Evolutionary conservation across 2,888 invertebrate species (phyloP).

Genomic region (Hirtodrosophila confusa): DNA sequence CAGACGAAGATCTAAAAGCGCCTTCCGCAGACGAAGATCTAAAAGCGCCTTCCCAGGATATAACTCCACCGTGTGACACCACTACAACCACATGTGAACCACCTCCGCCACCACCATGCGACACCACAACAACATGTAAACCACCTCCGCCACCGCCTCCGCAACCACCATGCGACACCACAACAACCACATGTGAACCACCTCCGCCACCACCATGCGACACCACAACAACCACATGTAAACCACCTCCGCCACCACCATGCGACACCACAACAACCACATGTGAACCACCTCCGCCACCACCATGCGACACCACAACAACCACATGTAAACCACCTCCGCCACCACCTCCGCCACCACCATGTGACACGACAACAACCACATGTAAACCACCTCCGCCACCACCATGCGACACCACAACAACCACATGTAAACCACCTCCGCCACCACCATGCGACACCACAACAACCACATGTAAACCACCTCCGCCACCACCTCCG

Average conservation of each 20-base stretch:
- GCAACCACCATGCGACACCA: too few relatives aligned
- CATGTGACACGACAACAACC: too few relatives aligned
- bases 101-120: neutral
- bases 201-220: too few relatives aligned
- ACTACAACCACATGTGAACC: slow-evolving; percentile 1
- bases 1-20: neutral
- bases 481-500: neutral
- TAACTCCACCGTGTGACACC: slow-evolving; percentile 1
- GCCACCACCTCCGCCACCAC: too few relatives aligned
- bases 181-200: too few relatives aligned
- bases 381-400: slow-evolving; percentile 1
- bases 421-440: slow-evolving; percentile 12
- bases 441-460: neutral
- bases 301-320: too few relatives aligned
- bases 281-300: too few relatives aligned
- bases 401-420: neutral
- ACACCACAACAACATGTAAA: neutral
- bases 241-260: too few relatives aligned
- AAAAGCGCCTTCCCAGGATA: neutral
- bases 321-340: too few relatives aligned
- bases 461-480: slow-evolving; percentile 15
- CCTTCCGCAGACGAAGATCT: neutral
- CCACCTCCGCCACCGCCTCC: neutral
- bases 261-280: too few relatives aligned
- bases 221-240: too few relatives aligned